Percentiles rank a stretch among this genome's conserved stretches.
Conservation (phyloP, 2,888 invertebrate genomes). For the Drosophila atripex region DNA sequence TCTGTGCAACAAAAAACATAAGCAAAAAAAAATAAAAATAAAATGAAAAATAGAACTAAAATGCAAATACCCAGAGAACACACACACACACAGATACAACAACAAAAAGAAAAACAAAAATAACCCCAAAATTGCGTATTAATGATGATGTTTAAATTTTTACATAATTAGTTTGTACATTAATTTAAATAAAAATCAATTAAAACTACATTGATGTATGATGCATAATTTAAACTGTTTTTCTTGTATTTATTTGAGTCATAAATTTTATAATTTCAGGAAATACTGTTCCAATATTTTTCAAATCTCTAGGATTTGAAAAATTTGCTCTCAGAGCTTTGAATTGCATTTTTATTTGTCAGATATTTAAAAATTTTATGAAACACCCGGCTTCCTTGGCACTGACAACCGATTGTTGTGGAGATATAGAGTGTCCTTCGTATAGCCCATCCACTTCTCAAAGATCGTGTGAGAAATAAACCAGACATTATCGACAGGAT, state of each 20-base stretch:
- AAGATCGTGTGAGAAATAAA: slow-evolving; percentile 54
- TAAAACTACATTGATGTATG: slow-evolving; percentile 63
- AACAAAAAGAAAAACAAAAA: slow-evolving; percentile 34
- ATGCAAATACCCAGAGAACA: slow-evolving; percentile 37
- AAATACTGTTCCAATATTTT: background rate
- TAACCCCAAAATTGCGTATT: slow-evolving; percentile 72
- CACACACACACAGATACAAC: slow-evolving; percentile 41
- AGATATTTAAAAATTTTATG: background rate
- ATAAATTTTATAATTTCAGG: too few species aligned
- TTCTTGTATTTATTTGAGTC: background rate
- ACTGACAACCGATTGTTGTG: slow-evolving; percentile 60
- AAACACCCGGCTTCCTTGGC: slow-evolving; percentile 4
- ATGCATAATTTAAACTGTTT: slow-evolving; percentile 18
- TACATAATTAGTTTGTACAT: slow-evolving; percentile 82
- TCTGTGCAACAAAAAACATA: slow-evolving; percentile 31
- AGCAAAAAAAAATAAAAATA: background rate
- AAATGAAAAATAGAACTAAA: slow-evolving; percentile 45
- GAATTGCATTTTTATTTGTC: background rate
- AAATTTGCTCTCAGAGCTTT: background rate
- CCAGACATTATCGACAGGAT: slow-evolving; percentile 81
- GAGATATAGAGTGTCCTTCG: slow-evolving; percentile 42
- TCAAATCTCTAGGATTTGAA: too few species aligned
- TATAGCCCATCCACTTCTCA: slow-evolving; percentile 45
- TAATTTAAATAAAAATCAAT: slow-evolving; percentile 80
- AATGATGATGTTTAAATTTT: slow-evolving; percentile 76